phyloP scores from a whole-genome alignment of 1,140 invertebrate genomes.

The Drosophila nigromelanica region DNA sequence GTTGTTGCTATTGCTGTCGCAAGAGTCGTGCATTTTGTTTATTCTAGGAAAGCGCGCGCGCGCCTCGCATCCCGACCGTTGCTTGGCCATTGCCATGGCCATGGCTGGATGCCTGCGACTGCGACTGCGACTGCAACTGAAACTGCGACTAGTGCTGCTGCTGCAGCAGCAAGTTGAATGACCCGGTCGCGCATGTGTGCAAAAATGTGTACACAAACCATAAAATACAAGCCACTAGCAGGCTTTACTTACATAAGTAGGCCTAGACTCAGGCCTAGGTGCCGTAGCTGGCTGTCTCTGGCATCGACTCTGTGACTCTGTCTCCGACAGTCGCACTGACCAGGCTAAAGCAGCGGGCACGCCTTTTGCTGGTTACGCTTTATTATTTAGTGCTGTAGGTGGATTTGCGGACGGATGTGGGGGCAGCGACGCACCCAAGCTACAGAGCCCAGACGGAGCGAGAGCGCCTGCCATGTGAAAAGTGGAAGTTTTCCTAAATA shows the following conservation, averaged over 20 bases:
- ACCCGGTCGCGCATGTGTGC: slow-evolving; percentile 79
- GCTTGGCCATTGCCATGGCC: slow-evolving; percentile 62
- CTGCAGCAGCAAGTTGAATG: slow-evolving; percentile 68
- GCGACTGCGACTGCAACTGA: slow-evolving; percentile 6
- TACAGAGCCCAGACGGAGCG: not conserved
- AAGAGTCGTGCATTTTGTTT: slow-evolving; percentile 79
- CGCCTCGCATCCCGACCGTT: slow-evolving; percentile 40
- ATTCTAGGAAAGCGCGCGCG: slow-evolving; percentile 79
- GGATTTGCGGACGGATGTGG: slow-evolving; percentile 41
- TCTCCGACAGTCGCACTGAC: slow-evolving; percentile 33
- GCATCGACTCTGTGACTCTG: not conserved
- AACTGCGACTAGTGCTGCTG: slow-evolving; percentile 15
- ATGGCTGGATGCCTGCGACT: slow-evolving; percentile 49
- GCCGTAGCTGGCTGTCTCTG: slow-evolving; percentile 24
- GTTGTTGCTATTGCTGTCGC: slow-evolving; percentile 29
- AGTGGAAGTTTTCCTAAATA: slow-evolving; percentile 77
- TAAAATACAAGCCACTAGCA: slow-evolving; percentile 78
- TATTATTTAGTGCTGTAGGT: slow-evolving; percentile 79
- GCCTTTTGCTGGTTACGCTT: slow-evolving; percentile 81
- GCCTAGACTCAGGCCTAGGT: slow-evolving; percentile 55
- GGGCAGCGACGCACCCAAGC: not conserved
- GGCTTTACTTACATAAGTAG: slow-evolving; percentile 78
- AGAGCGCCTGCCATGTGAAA: slow-evolving; percentile 54
- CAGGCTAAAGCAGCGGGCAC: slow-evolving; percentile 54
- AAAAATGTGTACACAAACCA: slow-evolving; percentile 83